Evolutionary conservation across 2,888 invertebrate genomes (phyloP), one percentile per base, ranked within the genome.

Genomic region (Cremastobaeus sp.): DNA sequence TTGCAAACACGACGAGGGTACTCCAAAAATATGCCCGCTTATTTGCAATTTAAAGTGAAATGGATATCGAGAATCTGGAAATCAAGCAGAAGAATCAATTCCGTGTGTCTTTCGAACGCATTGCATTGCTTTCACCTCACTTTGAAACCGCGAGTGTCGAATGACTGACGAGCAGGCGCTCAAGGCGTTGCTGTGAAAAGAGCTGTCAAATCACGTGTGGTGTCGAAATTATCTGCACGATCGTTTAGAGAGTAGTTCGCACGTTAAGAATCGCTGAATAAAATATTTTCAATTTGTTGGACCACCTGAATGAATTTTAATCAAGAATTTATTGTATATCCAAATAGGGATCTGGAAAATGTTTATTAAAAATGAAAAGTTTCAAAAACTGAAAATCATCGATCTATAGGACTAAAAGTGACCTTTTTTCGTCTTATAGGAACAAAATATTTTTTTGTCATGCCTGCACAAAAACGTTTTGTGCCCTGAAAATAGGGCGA

Each of bases 21-120:
- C 47, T 45, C 5, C 35, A 45, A 59, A 59, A 59, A 59, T 45
- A 45, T 45, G 47, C 57, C 17, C 21, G 18, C 57, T 59, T 34
- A 47, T 59, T 45, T 59, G 57, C 57, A 47, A 59, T 45, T 59
- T 59, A 59, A 59, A 59, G 12, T 43, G 5, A 34, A 25, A 15
- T 32, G 21, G 41, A 20, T 18, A 43, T 45, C 45, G 25, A 45
- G 45, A 45, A 45, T 59, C 57, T 59, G 45, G 45, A 59, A 59
- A 35, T 45, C 45, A 35, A 59, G 35, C 25, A 21, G 25, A 45
- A 35, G 17, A 32, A 25, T n/a, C n/a, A n/a, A 14, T 14, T 3
- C 28, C 4, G 39, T 3, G 30, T 30, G 11, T 34, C 11, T 32
- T 12, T 34, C 48, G 18, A 9, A 17, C 35, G 32, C n/a, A 17